Base-by-base conservation (phyloP, 2,113 vertebrate genomes). In the Synchiropus splendidus region DNA sequence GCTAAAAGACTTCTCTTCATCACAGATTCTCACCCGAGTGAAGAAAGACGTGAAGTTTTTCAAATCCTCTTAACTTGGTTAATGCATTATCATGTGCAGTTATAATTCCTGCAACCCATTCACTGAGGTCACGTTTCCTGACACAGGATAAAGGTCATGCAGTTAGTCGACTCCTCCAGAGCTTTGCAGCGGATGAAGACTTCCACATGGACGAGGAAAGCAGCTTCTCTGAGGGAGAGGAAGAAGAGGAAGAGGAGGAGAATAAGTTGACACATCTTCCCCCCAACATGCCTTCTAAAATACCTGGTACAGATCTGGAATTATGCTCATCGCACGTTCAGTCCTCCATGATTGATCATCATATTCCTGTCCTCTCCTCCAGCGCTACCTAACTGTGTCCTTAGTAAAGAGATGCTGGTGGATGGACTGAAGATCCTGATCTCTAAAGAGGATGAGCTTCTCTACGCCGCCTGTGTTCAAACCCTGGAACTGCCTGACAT, bases 351-450 rank as follows among this genome's bases (percentile, higher is more conserved):
- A 64, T 49, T 31, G 42, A 39, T 42, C 31, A 36, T 41, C 51
- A 40, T 39, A 45, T 57, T 54, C 21, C 21, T 27, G 8, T 48
- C 42, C 17, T 2, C 36, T 30, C 36, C 39, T n/a, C 5, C 72
- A 89, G 86, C 70, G 2, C 65, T 83, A 46, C 85, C 83, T 9
- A 86, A 88, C 33, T 97, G 93, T 13, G 77, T 89, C 61, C 85
- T 98, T 61, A 89, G 87, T 61, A 92, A 90, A 74, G 91, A 92
- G 54, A 89, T 90, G 56, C 78, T 97, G 37, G 86, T 88, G 59
- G 92, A 97, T 1, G 94, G 94, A 10, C 80, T 98, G 39, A 92
- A 89, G 32, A 90, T 98, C 71, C 85, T 98, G 38, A 92, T 97
- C 58, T 92, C 92, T 41, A 95, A 95, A 64, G 92, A 97, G 63